Percentiles rank a stretch among this genome's conserved stretches.
Conservation (phyloP, 2,888 invertebrate species). For the Oligia latruncula region DNA sequence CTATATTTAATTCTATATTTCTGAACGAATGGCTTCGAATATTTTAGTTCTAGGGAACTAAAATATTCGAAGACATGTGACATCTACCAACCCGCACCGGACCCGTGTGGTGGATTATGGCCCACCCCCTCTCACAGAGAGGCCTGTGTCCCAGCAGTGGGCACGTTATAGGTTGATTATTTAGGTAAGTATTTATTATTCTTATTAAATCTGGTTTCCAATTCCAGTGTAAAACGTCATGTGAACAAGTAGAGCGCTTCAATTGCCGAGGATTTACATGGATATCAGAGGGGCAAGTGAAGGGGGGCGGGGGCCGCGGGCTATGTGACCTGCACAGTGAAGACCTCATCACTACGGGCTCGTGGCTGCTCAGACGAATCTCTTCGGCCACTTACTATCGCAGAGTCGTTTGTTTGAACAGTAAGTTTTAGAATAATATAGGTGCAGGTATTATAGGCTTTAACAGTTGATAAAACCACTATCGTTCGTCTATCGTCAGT, state of each 20-base stretch:
- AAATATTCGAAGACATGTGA: background rate
- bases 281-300: slow-evolving; percentile 66
- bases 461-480: background rate
- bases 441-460: background rate
- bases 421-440: slow-evolving; percentile 89
- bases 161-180: background rate
- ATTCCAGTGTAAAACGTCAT: slow-evolving; percentile 90
- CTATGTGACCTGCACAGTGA: slow-evolving; percentile 94
- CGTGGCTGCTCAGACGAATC: slow-evolving; percentile 91
- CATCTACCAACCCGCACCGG: background rate
- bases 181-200: background rate
- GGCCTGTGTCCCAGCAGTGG: background rate
- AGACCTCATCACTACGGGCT: slow-evolving; percentile 94
- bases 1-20: too few relatives aligned
- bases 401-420: slow-evolving; percentile 95
- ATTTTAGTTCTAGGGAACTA: background rate
- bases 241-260: slow-evolving; percentile 92
- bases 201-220: background rate
- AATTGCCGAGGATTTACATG: slow-evolving; percentile 93
- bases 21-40: too few relatives aligned
- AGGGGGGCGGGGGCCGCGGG: slow-evolving; percentile 69
- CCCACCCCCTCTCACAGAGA: background rate
- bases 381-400: slow-evolving; percentile 93
- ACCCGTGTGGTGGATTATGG: background rate
- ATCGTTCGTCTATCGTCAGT: background rate